These are phyloP conservation scores for Drosophila histrio DNA, from an alignment of 2,888 invertebrate genomes.

Conservation along the genomic window DNA sequence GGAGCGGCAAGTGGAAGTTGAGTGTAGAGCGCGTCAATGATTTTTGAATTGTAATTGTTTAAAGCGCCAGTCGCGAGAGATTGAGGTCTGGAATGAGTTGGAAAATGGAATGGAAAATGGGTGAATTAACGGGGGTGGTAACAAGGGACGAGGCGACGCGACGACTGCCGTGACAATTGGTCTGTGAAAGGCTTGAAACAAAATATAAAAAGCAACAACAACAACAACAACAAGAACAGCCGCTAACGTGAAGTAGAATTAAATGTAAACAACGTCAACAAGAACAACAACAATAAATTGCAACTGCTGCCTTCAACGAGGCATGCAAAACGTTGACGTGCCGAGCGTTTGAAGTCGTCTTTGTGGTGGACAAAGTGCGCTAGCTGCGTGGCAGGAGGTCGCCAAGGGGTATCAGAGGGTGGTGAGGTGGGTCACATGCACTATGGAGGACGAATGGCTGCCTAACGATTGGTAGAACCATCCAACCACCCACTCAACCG, in stretches of 20 bases:
- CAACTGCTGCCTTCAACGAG: conserved; percentile 74
- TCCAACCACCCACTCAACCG: not conserved
- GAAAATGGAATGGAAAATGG: conserved; percentile 16
- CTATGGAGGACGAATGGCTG: conserved; percentile 21
- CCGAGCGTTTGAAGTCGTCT: conserved; percentile 77
- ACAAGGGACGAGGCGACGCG: conserved; percentile 13
- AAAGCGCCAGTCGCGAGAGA: conserved; percentile 35
- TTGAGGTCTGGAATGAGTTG: conserved; percentile 27
- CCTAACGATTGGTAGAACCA: conserved; percentile 37
- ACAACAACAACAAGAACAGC: conserved; percentile 20
- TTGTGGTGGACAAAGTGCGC: conserved; percentile 60
- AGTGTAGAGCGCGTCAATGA: conserved; percentile 75
- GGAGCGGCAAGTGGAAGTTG: conserved; percentile 38
- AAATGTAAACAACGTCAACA: conserved; percentile 65
- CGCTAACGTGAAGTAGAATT: conserved; percentile 64
- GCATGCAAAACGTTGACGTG: conserved; percentile 80
- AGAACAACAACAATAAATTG: conserved; percentile 27
- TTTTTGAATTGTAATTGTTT: conserved; percentile 82
- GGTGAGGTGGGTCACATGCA: not conserved
- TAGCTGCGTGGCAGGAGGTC: not conserved
- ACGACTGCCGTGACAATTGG: conserved; percentile 78
- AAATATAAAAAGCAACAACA: conserved; percentile 47
- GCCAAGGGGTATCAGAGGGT: not conserved
- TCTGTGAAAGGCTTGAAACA: conserved; percentile 77
- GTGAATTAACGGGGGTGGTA: not conserved